phyloP scores from a whole-genome alignment of 1,140 invertebrate species.

The Meloidogyne hapla region DNA sequence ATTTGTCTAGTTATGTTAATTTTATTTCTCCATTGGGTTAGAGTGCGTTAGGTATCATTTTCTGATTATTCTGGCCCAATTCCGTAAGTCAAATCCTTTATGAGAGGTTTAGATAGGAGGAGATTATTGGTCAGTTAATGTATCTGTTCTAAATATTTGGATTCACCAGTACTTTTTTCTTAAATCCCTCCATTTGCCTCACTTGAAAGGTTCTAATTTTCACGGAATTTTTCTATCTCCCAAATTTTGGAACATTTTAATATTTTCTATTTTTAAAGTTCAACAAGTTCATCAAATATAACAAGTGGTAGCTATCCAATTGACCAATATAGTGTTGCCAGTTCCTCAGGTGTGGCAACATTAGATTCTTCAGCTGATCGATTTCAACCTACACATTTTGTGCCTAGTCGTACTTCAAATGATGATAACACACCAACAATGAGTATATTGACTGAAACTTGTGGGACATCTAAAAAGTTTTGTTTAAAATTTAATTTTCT shows the following conservation, averaged over 20 bases:
- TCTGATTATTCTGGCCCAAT: too few species aligned
- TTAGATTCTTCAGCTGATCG: constrained; percentile 28
- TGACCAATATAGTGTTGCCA: constrained; percentile 25
- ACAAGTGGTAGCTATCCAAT: constrained; percentile 24
- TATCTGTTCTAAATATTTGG: too few species aligned
- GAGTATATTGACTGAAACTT: constrained; percentile 9
- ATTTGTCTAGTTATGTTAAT: too few species aligned
- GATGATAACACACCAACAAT: constrained; percentile 28
- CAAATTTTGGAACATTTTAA: not conserved
- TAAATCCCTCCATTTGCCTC: too few species aligned
- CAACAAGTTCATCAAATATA: constrained; percentile 20
- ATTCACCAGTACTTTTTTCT: too few species aligned
- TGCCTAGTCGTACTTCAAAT: constrained; percentile 6
- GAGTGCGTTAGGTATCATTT: too few species aligned
- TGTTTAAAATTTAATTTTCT: not conserved
- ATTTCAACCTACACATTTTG: constrained; percentile 2
- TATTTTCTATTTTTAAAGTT: not conserved
- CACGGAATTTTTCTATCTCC: not conserved
- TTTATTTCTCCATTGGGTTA: too few species aligned
- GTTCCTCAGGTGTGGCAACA: constrained; percentile 25
- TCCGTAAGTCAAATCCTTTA: too few species aligned
- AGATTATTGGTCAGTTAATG: too few species aligned
- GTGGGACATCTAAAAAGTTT: constrained; percentile 11
- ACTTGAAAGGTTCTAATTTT: not conserved
- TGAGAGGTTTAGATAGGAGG: too few species aligned